phyloP scores from a whole-genome alignment of 1,140 invertebrate genomes.

The Eriocheir sinensis region DNA sequence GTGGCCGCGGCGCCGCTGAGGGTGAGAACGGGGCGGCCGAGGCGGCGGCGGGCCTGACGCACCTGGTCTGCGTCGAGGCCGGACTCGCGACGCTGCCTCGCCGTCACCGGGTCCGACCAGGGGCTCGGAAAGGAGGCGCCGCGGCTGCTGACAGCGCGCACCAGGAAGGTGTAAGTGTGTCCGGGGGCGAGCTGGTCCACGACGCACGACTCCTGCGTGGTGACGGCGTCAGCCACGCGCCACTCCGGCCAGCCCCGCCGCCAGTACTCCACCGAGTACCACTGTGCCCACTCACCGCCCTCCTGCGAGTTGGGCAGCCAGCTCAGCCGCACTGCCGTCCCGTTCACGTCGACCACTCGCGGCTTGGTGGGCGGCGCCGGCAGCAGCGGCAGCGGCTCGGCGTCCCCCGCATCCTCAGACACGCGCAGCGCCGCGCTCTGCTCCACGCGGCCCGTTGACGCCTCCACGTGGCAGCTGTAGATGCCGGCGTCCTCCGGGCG shows the following conservation, averaged over 20 bases:
- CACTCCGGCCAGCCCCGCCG: constrained; percentile 54
- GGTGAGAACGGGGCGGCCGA: constrained; percentile 41
- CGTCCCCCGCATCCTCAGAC: neutral
- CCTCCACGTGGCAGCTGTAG: constrained; percentile 45
- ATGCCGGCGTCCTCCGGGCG: constrained; percentile 44
- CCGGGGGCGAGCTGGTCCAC: constrained; percentile 50
- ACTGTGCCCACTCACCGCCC: constrained; percentile 26
- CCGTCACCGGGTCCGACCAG: constrained; percentile 60
- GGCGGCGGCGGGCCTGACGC: constrained; percentile 51
- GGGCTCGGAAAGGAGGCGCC: constrained; percentile 65
- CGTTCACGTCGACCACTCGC: constrained; percentile 30
- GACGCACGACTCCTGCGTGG: constrained; percentile 51
- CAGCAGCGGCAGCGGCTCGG: constrained; percentile 14
- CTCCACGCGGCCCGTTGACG: constrained; percentile 41
- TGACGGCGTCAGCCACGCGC: constrained; percentile 55
- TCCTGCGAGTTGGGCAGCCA: constrained; percentile 67
- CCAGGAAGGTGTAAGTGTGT: constrained; percentile 65
- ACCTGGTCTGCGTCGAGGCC: constrained; percentile 43
- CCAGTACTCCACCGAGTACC: constrained; percentile 68
- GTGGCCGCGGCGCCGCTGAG: constrained; percentile 49
- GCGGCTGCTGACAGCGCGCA: constrained; percentile 59
- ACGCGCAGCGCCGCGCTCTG: constrained; percentile 48
- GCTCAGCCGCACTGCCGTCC: constrained; percentile 50
- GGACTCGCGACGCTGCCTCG: constrained; percentile 37
- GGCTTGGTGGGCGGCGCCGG: constrained; percentile 61